Evolutionary conservation across 37 sponge, comb jelly and placozoan genomes (phyloP), one percentile per base, ranked within the genome.

Genomic region (Halichondria panicea): DNA sequence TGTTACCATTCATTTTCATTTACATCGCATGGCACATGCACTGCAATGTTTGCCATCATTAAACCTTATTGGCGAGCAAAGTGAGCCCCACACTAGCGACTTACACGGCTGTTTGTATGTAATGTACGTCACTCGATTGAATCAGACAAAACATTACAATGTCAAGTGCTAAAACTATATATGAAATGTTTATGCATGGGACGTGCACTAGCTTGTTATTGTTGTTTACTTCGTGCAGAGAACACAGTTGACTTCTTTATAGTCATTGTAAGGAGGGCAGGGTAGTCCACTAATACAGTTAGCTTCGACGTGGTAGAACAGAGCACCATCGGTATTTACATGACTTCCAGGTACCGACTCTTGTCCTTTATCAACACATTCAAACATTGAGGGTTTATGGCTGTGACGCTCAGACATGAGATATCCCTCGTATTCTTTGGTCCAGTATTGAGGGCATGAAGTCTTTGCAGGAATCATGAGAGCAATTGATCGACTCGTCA

Each of bases 241-340:
- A 18, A 54, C 83, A 82, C 83, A 81, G 11, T 71, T 68, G 1
- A 81, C 73, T 46, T 71, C 82, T 61, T 82, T 63, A 4, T 40
- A 44, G n/a, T 45, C n/a, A 55, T 73, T 63, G 38, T 82, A 82
- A 33, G 83, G 83, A 21, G 74, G 74, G 65, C 83, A 82, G 27
- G 74, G 71, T 4, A 82, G 42, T 27, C 66, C 74, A 61, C 52
- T 43, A n/a, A n/a, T n/a, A 38, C 83, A 82, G 38, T 48, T 66
- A 22, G 71, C 71, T 43, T 76, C 77, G 34, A 44, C 61, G 58
- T 69, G 63, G 40, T 76, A 70, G 42, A 84, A 84, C 6, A 76
- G 61, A 48, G 54, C 77, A 53, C 71, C 71, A 50, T 76, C 13
- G 9, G 65, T 58, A 42, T 84, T 59, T 22, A 34, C 32, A 15